These are phyloP conservation scores for Hyphantria cunea DNA, from an alignment of 1,140 invertebrate species.

Conservation along the genomic window DNA sequence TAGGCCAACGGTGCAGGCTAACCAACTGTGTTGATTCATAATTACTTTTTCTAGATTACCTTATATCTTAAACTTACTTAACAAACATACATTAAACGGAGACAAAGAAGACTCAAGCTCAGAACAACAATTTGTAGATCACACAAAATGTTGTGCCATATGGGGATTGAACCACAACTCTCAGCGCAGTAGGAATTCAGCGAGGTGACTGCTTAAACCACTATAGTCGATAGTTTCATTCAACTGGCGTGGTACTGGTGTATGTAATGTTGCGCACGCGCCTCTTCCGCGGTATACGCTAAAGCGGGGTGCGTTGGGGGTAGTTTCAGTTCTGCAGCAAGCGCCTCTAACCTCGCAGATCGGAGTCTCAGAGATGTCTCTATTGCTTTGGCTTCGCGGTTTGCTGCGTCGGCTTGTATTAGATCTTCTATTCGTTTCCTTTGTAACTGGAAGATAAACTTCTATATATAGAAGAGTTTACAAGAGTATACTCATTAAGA, in stretches of 20 bases:
- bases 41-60: too few species aligned
- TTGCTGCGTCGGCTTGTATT: conserved; percentile 41
- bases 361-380: conserved; percentile 53
- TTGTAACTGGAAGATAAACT: conserved; percentile 52
- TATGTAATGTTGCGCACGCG: conserved; percentile 48
- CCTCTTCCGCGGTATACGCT: conserved; percentile 46
- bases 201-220: too few species aligned
- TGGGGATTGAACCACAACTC: too few species aligned
- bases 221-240: neutral
- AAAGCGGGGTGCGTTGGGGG: conserved; percentile 48
- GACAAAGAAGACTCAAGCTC: too few species aligned
- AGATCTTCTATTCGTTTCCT: conserved; percentile 58
- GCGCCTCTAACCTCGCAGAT: conserved; percentile 51
- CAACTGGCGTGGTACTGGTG: conserved; percentile 41
- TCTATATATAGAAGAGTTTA: neutral
- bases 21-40: too few species aligned
- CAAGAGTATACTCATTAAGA: neutral
- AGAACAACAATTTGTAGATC: too few species aligned
- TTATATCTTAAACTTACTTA: too few species aligned
- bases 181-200: too few species aligned
- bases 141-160: too few species aligned
- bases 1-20: too few species aligned
- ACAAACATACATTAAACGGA: too few species aligned
- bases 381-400: conserved; percentile 38
- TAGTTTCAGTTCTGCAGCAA: conserved; percentile 50